Percentiles rank a stretch among this genome's conserved stretches.
Evolutionary conservation across 2,888 invertebrate genomes (phyloP).

Genomic region (Geophilus truncorum): DNA sequence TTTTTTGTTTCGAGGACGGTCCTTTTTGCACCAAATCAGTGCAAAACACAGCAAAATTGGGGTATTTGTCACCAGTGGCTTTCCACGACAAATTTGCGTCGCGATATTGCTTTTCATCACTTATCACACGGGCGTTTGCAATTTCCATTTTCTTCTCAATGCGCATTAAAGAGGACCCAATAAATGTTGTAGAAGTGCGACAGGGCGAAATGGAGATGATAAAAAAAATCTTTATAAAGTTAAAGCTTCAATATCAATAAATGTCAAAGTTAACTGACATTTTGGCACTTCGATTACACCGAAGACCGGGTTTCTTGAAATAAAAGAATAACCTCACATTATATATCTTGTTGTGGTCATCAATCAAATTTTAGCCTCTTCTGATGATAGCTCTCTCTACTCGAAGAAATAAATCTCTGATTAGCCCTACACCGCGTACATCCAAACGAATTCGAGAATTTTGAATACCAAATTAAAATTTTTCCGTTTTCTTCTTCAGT

Average conservation of each 20-base stretch:
- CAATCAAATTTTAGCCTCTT: not conserved
- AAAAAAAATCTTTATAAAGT: not conserved
- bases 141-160: not conserved
- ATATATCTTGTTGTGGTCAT: too few species aligned
- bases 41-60: not conserved
- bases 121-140: not conserved
- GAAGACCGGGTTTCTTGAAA: too few species aligned
- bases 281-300: not conserved
- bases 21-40: not conserved
- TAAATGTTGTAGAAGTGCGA: not conserved
- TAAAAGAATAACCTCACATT: too few species aligned
- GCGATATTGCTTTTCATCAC: not conserved
- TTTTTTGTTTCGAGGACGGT: not conserved
- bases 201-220: not conserved
- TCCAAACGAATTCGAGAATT: too few species aligned
- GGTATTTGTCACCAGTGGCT: not conserved
- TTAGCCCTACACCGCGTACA: too few species aligned
- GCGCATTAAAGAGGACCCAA: not conserved
- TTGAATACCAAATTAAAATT: too few species aligned
- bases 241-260: not conserved
- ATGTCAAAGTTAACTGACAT: not conserved
- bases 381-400: too few species aligned
- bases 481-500: too few species aligned
- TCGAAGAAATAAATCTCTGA: too few species aligned
- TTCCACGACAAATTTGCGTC: not conserved